Evolutionary conservation across 2,113 vertebrate species (phyloP).

Genomic region (Cephalopterus ornatus): DNA sequence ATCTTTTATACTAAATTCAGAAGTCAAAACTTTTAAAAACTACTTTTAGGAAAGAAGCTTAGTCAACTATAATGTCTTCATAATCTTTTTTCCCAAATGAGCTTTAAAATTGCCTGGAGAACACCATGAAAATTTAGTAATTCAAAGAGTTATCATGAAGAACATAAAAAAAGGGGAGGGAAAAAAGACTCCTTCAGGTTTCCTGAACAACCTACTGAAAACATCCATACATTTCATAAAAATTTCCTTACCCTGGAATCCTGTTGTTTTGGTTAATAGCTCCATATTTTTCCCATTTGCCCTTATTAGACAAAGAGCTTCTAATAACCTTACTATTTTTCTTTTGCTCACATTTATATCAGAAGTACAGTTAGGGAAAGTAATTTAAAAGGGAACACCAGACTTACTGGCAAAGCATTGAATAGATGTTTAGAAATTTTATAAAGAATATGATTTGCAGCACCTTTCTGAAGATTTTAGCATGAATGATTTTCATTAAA

Average conservation of each 20-base stretch:
- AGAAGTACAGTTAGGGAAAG: background rate
- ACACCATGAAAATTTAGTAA: background rate
- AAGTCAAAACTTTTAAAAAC: background rate
- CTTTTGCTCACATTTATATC: background rate
- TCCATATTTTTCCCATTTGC: background rate
- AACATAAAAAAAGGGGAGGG: accelerated
- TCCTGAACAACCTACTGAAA: background rate
- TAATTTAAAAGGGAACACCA: background rate
- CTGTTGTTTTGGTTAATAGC: background rate
- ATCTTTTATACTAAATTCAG: background rate
- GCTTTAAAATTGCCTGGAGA: background rate
- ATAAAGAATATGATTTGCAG: background rate
- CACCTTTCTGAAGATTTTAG: background rate
- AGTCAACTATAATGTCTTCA: background rate
- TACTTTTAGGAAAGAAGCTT: background rate
- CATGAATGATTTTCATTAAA: background rate
- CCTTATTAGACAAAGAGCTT: background rate
- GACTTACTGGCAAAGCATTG: background rate
- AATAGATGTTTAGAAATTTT: background rate
- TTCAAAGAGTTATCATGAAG: background rate
- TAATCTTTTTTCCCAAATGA: background rate
- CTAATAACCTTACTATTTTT: background rate
- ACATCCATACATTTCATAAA: background rate
- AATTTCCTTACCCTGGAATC: background rate
- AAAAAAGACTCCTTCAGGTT: background rate